Percentiles rank a stretch among this genome's conserved stretches.
Conservation (phyloP, 2,888 invertebrate species). For the Caenorhabditis angaria region DNA sequence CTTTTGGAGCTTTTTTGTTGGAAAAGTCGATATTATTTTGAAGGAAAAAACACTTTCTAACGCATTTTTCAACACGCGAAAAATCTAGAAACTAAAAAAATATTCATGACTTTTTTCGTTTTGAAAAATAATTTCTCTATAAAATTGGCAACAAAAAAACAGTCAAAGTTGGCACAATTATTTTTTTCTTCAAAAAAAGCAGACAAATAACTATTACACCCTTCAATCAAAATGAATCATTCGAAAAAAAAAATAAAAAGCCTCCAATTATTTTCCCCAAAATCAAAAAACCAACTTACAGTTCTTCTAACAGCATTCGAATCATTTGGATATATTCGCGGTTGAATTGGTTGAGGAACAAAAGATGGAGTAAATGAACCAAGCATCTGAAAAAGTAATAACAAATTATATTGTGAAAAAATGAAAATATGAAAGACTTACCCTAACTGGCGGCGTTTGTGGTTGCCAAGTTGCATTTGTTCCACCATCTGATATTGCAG, state of each 20-base stretch:
- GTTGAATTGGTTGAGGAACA: background rate
- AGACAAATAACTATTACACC: conserved; percentile 1
- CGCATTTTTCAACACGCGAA: background rate
- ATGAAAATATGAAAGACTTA: background rate
- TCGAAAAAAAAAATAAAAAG: no score
- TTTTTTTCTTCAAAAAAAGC: background rate
- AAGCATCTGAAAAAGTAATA: background rate
- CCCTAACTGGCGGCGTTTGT: background rate
- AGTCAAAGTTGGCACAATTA: no score
- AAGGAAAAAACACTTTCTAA: no score
- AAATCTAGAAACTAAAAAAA: background rate
- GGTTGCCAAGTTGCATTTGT: conserved; percentile 7
- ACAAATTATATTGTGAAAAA: background rate
- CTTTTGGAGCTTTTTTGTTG: no score
- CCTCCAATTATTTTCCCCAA: no score
- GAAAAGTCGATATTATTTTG: no score
- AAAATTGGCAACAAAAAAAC: no score
- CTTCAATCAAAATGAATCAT: background rate
- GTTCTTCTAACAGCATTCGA: background rate
- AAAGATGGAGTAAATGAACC: background rate
- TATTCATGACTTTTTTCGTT: no score
- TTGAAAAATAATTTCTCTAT: no score
- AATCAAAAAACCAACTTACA: background rate
- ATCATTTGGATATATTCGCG: background rate
- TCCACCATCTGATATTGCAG: background rate